phyloP scores from a whole-genome alignment of 2,797 vertebrate species.

The Sebastes cheni region DNA sequence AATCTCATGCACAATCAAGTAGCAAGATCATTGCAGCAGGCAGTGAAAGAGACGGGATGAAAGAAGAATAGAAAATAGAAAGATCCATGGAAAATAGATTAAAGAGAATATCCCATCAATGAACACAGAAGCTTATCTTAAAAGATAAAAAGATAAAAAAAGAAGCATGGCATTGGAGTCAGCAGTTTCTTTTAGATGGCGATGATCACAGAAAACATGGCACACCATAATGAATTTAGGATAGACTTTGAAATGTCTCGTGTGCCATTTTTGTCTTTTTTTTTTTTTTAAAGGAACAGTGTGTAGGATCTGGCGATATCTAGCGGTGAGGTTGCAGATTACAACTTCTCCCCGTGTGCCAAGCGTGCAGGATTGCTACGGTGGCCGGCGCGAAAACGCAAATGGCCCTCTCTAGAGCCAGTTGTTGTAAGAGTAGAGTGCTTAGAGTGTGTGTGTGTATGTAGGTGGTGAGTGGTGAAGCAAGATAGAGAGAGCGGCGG shows the following conservation, averaged over 20 bases:
- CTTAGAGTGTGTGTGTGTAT: no score
- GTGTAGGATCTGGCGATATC: no score
- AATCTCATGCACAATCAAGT: conserved; percentile 38
- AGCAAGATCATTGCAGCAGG: conserved; percentile 1
- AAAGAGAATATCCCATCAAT: conserved; percentile 11
- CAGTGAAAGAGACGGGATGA: background rate
- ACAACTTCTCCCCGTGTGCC: no score
- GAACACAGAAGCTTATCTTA: background rate
- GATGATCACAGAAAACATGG: background rate
- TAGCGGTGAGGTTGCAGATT: no score
- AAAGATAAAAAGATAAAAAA: background rate
- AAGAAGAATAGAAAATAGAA: conserved; percentile 5
- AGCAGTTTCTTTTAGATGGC: conserved; percentile 9
- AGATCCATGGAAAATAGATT: background rate
- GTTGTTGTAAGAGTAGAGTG: no score
- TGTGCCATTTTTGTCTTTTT: background rate
- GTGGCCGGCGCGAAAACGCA: accelerated
- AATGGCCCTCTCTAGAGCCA: no score
- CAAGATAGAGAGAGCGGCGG: no score
- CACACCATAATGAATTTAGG: background rate
- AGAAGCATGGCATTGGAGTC: conserved; percentile 14
- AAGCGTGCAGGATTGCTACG: no score
- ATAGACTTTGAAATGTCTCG: background rate
- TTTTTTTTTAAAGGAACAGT: background rate
- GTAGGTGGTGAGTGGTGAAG: no score